Evolutionary conservation across 2,113 vertebrate genomes (phyloP), one percentile per base, ranked within the genome.

Genomic region (Syrmaticus mikado): DNA sequence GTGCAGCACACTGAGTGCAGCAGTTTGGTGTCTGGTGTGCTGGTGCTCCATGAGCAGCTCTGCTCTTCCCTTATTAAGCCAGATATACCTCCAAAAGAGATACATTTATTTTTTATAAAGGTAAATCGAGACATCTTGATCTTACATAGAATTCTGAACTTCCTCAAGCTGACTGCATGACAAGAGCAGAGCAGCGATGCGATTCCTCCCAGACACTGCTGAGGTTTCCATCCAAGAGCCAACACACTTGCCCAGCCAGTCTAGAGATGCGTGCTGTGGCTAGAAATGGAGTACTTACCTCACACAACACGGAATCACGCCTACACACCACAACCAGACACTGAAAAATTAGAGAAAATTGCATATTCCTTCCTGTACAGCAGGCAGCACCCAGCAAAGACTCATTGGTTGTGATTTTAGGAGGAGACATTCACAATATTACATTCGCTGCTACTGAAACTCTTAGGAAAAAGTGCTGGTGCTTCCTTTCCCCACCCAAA

Each of bases 1-100:
- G 2, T 1, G 5, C 1, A 0, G 38, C 10, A 11, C 53, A 8
- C 13, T 1, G 8, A n/a, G 10, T 13, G 55, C 8, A 21, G 7
- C n/a, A 28, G 19, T 34, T 17, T 17, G 28, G 60, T 34, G 19
- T 30, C 17, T 17, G 28, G 52, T 34, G 45, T 34, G 40, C 46
- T 13, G 15, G 7, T 2, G 1, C 18, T 38, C n/a, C 46, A 24
- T 4, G 2, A 55, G 46, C 57, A 41, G 13, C 73, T 65, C 46
- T 8, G 3, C 2, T 64, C 18, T 21, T 21, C 27, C 20, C 6
- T 11, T 32, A 32, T 32, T n/a, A 25, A 73, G 30, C 24, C 52
- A 27, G 11, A 5, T 21, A 15, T 13, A 66, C 10, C 38, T 67
- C 13, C 40, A 58, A 73, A 17, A 14, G 67, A 15, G 3, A 34